phyloP scores from a whole-genome alignment of 92 coral and sea anemone species.

The Siderastrea siderea region DNA sequence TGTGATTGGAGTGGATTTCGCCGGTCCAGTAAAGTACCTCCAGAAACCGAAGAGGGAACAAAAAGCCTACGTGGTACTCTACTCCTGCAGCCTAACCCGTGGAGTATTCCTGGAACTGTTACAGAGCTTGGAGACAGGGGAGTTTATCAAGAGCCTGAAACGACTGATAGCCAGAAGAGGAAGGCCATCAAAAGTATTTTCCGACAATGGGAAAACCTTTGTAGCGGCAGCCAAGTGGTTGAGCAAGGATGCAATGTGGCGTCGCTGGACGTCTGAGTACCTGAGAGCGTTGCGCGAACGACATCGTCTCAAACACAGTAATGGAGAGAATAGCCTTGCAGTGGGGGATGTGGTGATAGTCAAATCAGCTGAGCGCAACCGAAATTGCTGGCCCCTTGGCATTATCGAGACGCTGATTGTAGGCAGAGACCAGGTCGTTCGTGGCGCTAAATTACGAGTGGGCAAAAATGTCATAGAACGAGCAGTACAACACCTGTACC shows the following conservation, averaged over 20 bases:
- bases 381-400: conserved; percentile 17
- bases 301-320: conserved; percentile 35
- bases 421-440: conserved; percentile 15
- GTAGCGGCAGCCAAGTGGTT: conserved; percentile 47
- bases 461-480: background rate
- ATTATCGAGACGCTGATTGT: background rate
- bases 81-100: no score
- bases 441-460: background rate
- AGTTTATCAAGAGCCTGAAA: conserved; percentile 29
- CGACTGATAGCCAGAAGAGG: conserved; percentile 39
- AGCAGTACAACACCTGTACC: background rate
- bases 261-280: conserved; percentile 43
- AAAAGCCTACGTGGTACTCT: no score
- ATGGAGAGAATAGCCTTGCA: background rate
- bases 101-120: no score
- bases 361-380: conserved; percentile 17
- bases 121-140: no score
- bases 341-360: conserved; percentile 31
- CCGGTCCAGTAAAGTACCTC: conserved; percentile 46
- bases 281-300: conserved; percentile 48
- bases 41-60: background rate
- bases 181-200: conserved; percentile 30
- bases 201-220: conserved; percentile 40
- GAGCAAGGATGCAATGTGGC: conserved; percentile 51
- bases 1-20: conserved; percentile 56